Evolutionary conservation across 2,888 invertebrate genomes (phyloP), one percentile per base, ranked within the genome.

Genomic region (Conistra vaccinii): DNA sequence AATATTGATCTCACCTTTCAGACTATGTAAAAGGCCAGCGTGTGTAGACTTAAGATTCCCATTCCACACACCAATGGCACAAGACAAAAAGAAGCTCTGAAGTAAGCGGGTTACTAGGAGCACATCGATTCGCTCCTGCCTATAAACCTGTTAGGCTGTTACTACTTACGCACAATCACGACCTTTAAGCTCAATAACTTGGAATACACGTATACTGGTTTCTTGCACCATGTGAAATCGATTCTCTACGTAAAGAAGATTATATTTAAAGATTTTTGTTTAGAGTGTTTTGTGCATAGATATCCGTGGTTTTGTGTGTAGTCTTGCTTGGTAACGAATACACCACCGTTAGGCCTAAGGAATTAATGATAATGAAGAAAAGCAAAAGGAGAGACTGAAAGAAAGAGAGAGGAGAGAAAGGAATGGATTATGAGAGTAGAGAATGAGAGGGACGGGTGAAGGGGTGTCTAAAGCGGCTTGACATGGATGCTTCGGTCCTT

Each of bases 71-170:
- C 9, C n/a, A 51, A 23, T 23, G 20, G n/a, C 5, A 26, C 4
- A 53, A 53, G 39, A 73, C 72, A 80, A 73, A 80, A 80, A 66
- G 45, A 53, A 73, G 39, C 23, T 55, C 7, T 60, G 53, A 26
- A 73, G 61, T 68, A 84, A 77, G 73, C 60, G 63, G 80, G 84
- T 83, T 80, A 80, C 73, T 80, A 58, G 73, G 68, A 65, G 61
- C 73, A 71, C 55, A 63, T 65, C 69, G 79, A 68, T 73, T 70
- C 70, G 67, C 80, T 63, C 12, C 66, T 62, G 58, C 32, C 67
- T 73, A 84, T 63, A 84, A 81, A 84, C 84, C 81, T 69, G 84
- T 81, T 77, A 73, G 61, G 32, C 17, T 57, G 32, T 71, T 63
- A 42, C 78, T 57, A 7, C 67, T 73, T 83, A 83, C 84, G 67